These are phyloP conservation scores for Urocynchramus pylzowi DNA, from an alignment of 2,113 vertebrate genomes.

Conservation along the genomic window DNA sequence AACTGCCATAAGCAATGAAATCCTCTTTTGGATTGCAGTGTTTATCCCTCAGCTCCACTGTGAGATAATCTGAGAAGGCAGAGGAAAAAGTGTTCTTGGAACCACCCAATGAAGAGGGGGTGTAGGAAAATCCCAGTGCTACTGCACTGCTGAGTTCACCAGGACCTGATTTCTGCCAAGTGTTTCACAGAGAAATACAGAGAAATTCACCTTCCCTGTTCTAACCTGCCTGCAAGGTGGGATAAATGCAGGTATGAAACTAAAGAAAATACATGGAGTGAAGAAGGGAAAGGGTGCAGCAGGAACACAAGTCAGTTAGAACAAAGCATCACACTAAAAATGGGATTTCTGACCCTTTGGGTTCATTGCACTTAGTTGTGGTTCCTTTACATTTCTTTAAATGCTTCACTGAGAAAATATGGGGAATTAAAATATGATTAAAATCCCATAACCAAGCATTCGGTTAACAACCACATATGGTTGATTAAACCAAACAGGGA, in stretches of 20 bases:
- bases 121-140: not conserved
- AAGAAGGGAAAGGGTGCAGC: not conserved
- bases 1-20: not conserved
- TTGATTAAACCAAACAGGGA: not conserved
- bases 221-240: not conserved
- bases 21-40: not conserved
- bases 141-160: not conserved
- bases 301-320: not conserved
- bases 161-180: not conserved
- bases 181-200: not conserved
- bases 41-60: not conserved
- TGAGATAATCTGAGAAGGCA: not conserved
- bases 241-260: not conserved
- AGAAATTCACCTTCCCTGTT: not conserved
- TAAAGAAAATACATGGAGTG: not conserved
- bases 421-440: not conserved
- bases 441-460: not conserved
- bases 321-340: not conserved
- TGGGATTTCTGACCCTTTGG: not conserved
- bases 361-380: not conserved
- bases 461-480: not conserved
- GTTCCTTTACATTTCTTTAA: not conserved
- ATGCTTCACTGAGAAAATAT: not conserved
- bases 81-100: not conserved
- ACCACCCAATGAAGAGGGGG: not conserved